Evolutionary conservation across 2,113 vertebrate species (phyloP), one percentile per base, ranked within the genome.

Genomic region (Pituophis catenifer): DNA sequence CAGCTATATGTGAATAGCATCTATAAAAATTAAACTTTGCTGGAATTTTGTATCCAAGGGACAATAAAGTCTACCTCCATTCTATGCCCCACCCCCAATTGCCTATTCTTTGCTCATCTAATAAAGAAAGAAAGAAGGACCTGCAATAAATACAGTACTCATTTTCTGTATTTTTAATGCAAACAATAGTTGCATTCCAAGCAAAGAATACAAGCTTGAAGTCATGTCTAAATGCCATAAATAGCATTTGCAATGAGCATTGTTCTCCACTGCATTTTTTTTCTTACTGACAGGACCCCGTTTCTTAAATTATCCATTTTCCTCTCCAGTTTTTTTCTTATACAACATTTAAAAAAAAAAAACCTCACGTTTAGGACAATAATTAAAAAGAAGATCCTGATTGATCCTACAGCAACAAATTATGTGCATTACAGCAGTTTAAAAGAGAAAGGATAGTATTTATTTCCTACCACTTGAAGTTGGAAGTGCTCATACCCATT

Each of bases 1-100:
- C 33, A 65, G 52, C 8, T 53, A 94, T 93, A 57, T 24, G 94
- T 94, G 91, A 94, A 70, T 91, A 58, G 33, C 89, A 75, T 94
- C 90, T 94, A 81, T 93, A 95, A 57, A 81, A 92, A 93, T 70
- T 93, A 90, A 93, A 91, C 94, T 57, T 92, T 55, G 57, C 0
- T 81, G 95, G 50, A 96, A 95, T 93, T 89, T 81, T 89, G 4
- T 96, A 53, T 90, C 48, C 6, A 0, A 57, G 50, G 26, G 95
- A 88, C 62, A 93, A 88, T 50, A 50, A 50, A 50, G 3, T 7
- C 11, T 17, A 26, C 26, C 86, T 50, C 21, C 9, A 52, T 86
- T 50, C 86, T 52, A 24, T 24, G 8, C 17, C 8, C 6, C 8
- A 38, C 0, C 8, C 70, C 70, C 21, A 86, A 24, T 86, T 52